A percentile compares a stretch with the other conserved stretches of the same genome.
Evolutionary conservation across 2,113 vertebrate species (phyloP).

Genomic region (Sula dactylatra): DNA sequence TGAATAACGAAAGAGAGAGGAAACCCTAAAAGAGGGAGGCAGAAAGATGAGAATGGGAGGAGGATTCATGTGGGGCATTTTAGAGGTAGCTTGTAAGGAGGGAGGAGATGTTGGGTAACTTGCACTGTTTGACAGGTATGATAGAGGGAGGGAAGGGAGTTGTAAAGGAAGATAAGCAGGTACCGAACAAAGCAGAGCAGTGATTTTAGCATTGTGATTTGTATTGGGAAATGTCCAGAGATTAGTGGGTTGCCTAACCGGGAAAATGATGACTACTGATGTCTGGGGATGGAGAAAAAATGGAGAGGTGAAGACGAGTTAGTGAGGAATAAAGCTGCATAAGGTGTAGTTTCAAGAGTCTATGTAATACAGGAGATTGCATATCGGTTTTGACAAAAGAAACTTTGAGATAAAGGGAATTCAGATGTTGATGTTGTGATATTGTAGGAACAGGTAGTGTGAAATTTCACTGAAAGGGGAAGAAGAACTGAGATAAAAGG

Average conservation of each 20-base stretch:
- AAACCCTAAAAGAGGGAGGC: background rate
- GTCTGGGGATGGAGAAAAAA: background rate
- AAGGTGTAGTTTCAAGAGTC: background rate
- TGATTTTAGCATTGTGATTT: background rate
- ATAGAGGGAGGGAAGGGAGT: background rate
- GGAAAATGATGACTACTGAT: background rate
- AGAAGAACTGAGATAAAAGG: background rate
- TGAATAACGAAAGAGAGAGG: background rate
- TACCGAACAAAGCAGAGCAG: conserved; percentile 6
- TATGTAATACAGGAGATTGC: background rate
- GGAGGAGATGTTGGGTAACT: conserved; percentile 3
- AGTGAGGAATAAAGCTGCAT: background rate
- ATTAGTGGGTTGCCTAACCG: background rate
- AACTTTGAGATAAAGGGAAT: background rate
- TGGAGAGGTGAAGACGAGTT: background rate
- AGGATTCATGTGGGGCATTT: background rate
- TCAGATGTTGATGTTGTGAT: background rate
- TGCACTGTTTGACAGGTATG: background rate
- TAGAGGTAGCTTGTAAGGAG: background rate
- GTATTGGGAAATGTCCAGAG: background rate
- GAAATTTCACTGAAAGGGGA: background rate
- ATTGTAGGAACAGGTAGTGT: background rate
- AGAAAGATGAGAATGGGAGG: background rate
- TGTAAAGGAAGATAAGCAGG: conserved; percentile 2
- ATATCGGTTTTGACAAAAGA: background rate